Conservation (phyloP, 2,888 invertebrate species). For the Eilema depressum region DNA sequence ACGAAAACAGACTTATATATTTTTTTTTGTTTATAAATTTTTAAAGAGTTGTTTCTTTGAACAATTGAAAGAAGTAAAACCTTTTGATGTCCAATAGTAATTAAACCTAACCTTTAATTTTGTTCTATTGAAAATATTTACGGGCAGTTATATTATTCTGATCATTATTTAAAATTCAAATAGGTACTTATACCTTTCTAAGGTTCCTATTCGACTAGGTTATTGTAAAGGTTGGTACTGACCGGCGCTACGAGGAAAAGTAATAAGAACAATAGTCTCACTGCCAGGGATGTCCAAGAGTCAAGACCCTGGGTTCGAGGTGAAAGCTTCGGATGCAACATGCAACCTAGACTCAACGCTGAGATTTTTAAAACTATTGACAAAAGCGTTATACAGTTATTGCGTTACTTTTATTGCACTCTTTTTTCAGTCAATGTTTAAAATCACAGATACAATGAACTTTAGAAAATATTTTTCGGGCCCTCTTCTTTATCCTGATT, state of each 20-base stretch:
- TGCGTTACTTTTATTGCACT: background rate
- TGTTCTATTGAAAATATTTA: slow-evolving; percentile 13
- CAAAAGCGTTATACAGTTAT: background rate
- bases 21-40: background rate
- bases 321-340: background rate
- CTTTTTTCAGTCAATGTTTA: too few species aligned
- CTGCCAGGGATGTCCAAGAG: too few species aligned
- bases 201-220: background rate
- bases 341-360: background rate
- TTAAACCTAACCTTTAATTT: slow-evolving; percentile 21
- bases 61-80: slow-evolving; percentile 16
- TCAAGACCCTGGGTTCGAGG: background rate
- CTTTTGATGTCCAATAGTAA: slow-evolving; percentile 32
- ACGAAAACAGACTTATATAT: background rate
- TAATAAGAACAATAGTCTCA: too few species aligned
- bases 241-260: background rate
- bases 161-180: background rate
- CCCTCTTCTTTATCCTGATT: background rate
- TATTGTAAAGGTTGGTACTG: background rate
- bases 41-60: slow-evolving; percentile 5
- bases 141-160: background rate
- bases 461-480: background rate
- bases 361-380: background rate
- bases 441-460: too few species aligned
- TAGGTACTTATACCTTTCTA: background rate